Conservation (phyloP, 2,797 vertebrate species). For the Emydoidea blandingii region DNA sequence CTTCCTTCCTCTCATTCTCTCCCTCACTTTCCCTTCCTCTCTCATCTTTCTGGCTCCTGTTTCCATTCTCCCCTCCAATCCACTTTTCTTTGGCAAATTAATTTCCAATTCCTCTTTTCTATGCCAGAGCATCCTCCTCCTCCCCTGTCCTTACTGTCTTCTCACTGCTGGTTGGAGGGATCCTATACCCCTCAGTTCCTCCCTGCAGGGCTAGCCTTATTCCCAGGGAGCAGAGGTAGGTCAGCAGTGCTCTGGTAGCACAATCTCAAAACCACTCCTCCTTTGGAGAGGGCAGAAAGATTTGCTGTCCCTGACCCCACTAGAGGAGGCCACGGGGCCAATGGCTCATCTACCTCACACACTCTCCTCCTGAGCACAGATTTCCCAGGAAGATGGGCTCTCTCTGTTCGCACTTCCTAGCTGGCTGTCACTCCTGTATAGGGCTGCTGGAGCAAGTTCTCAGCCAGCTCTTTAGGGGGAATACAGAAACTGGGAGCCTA, state of each 20-base stretch:
- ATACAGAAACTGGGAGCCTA: neutral
- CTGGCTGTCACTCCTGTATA: neutral
- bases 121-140: neutral
- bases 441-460: neutral
- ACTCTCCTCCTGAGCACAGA: neutral
- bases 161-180: neutral
- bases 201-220: neutral
- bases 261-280: neutral
- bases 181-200: neutral
- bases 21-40: neutral
- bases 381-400: neutral
- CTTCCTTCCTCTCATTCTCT: neutral
- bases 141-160: conserved; percentile 1
- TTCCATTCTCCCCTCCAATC: neutral
- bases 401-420: neutral
- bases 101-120: neutral
- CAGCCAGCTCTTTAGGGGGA: neutral
- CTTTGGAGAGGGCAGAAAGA: neutral
- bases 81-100: neutral
- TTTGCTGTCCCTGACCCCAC: neutral
- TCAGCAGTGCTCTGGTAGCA: neutral
- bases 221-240: neutral
- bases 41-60: neutral
- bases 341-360: neutral
- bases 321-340: rapidly evolving